Evolutionary conservation across 92 coral and sea anemone species (phyloP).

Genomic region (Parazoanthus atlanticus): DNA sequence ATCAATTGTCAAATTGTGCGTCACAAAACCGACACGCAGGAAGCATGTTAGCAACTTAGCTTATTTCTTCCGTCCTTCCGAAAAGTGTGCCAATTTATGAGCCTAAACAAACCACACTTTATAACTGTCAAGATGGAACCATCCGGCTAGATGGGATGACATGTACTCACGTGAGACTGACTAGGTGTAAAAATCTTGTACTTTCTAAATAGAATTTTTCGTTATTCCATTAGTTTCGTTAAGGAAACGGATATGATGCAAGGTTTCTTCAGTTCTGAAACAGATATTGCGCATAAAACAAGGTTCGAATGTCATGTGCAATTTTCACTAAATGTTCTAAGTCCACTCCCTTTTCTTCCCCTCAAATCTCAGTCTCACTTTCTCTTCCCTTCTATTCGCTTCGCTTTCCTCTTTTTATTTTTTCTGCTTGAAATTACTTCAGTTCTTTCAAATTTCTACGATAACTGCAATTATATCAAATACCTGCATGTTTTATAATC

Average conservation of each 20-base stretch:
- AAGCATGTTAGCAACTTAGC: slow-evolving; percentile 8
- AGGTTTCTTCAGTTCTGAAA: slow-evolving; percentile 1
- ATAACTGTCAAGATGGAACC: not conserved
- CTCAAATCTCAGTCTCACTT: not conserved
- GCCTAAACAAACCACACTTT: slow-evolving; percentile 13
- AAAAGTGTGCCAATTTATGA: slow-evolving; percentile 18
- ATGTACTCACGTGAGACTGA: not conserved
- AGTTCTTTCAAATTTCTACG: not conserved
- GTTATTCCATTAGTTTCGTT: not conserved
- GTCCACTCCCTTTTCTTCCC: not conserved
- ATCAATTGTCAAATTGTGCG: slow-evolving; percentile 31
- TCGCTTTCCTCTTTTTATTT: not conserved
- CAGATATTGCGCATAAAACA: not conserved
- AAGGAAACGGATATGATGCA: slow-evolving; percentile 6
- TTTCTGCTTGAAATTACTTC: no score
- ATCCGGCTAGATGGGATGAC: not conserved
- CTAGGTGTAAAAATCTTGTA: not conserved
- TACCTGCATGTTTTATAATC: not conserved
- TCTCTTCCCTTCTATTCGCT: not conserved
- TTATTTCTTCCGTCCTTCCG: slow-evolving; percentile 26
- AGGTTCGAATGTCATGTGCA: not conserved
- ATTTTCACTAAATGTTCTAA: not conserved
- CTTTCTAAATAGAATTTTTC: not conserved
- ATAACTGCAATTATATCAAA: not conserved
- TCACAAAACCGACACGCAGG: slow-evolving; percentile 14